Base-by-base conservation (phyloP, 2,113 vertebrate genomes). In the Paramormyrops kingsleyae region DNA sequence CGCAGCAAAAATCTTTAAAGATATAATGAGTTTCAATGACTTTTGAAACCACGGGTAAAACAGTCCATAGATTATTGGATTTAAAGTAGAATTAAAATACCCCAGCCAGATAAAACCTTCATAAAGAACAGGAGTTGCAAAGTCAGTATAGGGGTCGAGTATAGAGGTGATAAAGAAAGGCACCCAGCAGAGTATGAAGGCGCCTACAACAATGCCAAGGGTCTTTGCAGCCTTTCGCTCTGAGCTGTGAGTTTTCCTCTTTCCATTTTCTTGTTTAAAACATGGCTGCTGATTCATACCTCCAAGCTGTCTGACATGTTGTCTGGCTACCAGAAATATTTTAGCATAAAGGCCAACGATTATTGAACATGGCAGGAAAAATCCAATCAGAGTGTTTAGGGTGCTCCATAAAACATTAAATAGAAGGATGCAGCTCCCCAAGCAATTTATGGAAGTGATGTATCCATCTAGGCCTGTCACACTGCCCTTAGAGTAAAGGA, bases 151-250 rank as follows among this genome's bases (percentile, higher is more conserved):
- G 44, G 44, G 44, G 44, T 44, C 5, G 5, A 44, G 4, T 44
- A 44, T 0, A 0, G 44, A 44, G 5, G 4, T 44, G 44, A 44
- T 5, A 44, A 44, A 44, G 4, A 44, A 44, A 44, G 44, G 44
- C 44, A 44, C 6, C 44, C 44, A 44, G 44, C 44, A 44, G 44
- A 44, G 44, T 44, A 44, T 44, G 44, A 44, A 94, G 10, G 90
- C 90, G 4, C 93, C 92, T 12, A 94, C 89, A 3, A 93, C 93
- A 35, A 94, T 91, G 2, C 90, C 91, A 0, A 94, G 92, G 21
- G 93, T 93, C 89, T 92, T 94, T 47, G 93, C 93, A 53, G 93
- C 93, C 90, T 94, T 94, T 1, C 83, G 84, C 10, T 94, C 93
- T 62, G 89, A 91, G 31, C 87, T 86, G n/a, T 89, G 83, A 42